Evolutionary conservation across 2,797 vertebrate species (phyloP).

Genomic region (Cirrhinus molitorella): DNA sequence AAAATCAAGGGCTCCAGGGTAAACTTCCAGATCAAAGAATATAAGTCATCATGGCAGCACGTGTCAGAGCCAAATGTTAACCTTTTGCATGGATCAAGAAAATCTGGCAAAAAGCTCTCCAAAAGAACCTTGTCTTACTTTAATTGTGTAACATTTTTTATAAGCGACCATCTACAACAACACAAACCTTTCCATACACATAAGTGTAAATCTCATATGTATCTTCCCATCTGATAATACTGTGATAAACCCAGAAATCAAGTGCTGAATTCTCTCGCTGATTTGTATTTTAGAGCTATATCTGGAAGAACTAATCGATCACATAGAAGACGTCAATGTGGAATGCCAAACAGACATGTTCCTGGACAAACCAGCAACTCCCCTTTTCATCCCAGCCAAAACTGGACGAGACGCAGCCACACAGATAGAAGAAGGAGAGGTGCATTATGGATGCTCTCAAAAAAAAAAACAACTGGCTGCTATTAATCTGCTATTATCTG

Average conservation of each 20-base stretch:
- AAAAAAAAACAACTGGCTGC: no score
- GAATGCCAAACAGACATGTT: constrained; percentile 94
- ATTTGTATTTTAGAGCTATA: constrained; percentile 84
- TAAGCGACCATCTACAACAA: neutral
- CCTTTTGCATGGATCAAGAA: neutral
- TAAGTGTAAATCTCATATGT: neutral
- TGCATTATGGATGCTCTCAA: constrained; percentile 63
- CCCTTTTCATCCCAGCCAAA: constrained; percentile 92
- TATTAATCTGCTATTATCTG: no score
- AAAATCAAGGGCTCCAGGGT: neutral
- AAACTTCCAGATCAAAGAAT: no score
- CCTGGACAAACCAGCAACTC: constrained; percentile 88
- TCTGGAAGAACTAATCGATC: constrained; percentile 90
- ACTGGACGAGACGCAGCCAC: constrained; percentile 88
- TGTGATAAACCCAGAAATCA: neutral
- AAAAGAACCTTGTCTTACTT: neutral
- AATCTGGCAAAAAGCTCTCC: neutral
- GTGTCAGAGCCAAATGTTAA: neutral
- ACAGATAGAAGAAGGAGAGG: constrained; percentile 94
- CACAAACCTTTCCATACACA: neutral
- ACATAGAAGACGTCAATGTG: constrained; percentile 75
- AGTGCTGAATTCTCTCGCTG: neutral
- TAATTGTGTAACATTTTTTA: neutral
- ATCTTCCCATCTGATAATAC: neutral
- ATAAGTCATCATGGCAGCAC: neutral